Percentiles rank a stretch among this genome's conserved stretches.
Evolutionary conservation across 2,888 invertebrate species (phyloP).

Genomic region (Teleogryllus oceanicus): DNA sequence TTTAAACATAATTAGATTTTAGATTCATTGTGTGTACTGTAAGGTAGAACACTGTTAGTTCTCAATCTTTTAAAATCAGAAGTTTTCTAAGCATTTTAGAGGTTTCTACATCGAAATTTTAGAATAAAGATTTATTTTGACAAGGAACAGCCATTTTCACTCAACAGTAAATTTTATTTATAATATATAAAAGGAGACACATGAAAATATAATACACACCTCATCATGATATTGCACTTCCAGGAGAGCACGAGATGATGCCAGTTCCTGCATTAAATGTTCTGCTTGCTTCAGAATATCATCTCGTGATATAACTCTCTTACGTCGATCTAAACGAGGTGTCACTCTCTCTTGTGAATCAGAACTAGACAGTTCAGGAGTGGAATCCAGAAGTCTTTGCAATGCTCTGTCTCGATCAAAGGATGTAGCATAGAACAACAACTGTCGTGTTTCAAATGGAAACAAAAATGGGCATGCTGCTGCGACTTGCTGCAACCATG

Average conservation of each 20-base stretch:
- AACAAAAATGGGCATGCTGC: constrained; percentile 90
- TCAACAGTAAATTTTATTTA: too few relatives aligned
- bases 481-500: constrained; percentile 90
- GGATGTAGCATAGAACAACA: constrained; percentile 93
- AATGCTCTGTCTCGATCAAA: constrained; percentile 97
- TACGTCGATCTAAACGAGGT: constrained; percentile 87
- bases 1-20: too few relatives aligned
- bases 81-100: too few relatives aligned
- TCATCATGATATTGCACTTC: constrained; percentile 74
- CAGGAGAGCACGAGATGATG: constrained; percentile 83
- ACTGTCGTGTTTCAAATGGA: constrained; percentile 95
- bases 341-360: constrained; percentile 86
- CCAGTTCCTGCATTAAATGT: constrained; percentile 89
- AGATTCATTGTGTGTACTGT: too few relatives aligned
- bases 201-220: constrained; percentile 38
- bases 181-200: too few relatives aligned
- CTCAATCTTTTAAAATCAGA: too few relatives aligned
- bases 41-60: too few relatives aligned
- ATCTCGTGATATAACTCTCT: constrained; percentile 82
- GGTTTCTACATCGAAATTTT: too few relatives aligned
- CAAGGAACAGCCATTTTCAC: too few relatives aligned
- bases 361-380: constrained; percentile 73
- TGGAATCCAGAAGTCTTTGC: constrained; percentile 88
- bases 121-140: too few relatives aligned
- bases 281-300: constrained; percentile 94